Conservation (phyloP, 2,888 invertebrate genomes). For the Hypolimnas misippus region DNA sequence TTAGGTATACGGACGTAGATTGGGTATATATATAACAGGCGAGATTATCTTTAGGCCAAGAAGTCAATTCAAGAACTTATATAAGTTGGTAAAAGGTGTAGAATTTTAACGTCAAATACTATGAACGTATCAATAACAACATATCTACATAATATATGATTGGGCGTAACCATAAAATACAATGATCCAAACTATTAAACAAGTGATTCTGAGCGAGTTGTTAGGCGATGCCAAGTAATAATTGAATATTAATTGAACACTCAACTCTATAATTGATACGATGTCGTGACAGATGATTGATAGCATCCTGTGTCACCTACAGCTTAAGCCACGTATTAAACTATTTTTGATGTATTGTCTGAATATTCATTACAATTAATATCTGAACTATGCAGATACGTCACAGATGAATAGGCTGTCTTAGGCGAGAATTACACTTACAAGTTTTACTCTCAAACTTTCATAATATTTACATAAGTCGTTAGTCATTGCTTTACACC, state of each 20-base stretch:
- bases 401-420: too few relatives aligned
- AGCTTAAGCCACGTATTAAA: neutral
- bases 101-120: too few relatives aligned
- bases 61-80: too few relatives aligned
- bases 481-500: too few relatives aligned
- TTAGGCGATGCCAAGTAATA: constrained; percentile 31
- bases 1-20: too few relatives aligned
- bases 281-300: constrained; percentile 59
- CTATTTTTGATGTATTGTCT: constrained; percentile 19
- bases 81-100: too few relatives aligned
- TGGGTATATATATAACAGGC: too few relatives aligned
- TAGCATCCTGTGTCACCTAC: constrained; percentile 55
- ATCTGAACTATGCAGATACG: constrained; percentile 4
- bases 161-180: neutral
- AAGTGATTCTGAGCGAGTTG: constrained; percentile 9
- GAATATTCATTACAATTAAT: constrained; percentile 19
- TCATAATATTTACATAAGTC: too few relatives aligned
- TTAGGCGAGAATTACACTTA: too few relatives aligned
- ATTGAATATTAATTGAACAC: constrained; percentile 45
- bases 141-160: neutral
- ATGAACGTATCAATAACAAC: neutral
- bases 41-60: too few relatives aligned
- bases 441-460: too few relatives aligned
- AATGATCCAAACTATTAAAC: constrained; percentile 7
- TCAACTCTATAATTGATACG: constrained; percentile 49